phyloP scores from a whole-genome alignment of 2,888 invertebrate genomes.

The Adelognathus sp. region DNA sequence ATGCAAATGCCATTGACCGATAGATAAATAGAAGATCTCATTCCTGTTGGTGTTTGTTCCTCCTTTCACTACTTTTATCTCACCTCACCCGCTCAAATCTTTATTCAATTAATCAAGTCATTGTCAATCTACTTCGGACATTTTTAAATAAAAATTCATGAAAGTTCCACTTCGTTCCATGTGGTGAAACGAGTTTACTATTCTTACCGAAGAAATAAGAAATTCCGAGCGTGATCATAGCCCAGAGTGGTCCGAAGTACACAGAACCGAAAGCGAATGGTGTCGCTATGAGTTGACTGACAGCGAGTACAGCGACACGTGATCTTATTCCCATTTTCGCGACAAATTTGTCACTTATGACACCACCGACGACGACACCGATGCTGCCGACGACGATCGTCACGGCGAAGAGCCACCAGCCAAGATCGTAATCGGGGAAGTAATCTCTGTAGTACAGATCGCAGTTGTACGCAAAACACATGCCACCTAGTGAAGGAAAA shows the following conservation, averaged over 20 bases:
- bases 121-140: no score
- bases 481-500: constrained; percentile 85
- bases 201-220: constrained; percentile 92
- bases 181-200: no score
- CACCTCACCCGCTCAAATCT: no score
- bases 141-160: no score
- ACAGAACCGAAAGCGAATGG: constrained; percentile 94
- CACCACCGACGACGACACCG: constrained; percentile 89
- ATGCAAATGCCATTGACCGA: no score
- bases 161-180: neutral
- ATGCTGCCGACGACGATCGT: constrained; percentile 92
- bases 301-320: constrained; percentile 89
- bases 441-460: constrained; percentile 94
- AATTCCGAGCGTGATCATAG: constrained; percentile 93
- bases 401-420: constrained; percentile 95
- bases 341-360: constrained; percentile 93
- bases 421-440: constrained; percentile 94
- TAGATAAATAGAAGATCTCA: no score
- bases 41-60: no score
- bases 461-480: constrained; percentile 95
- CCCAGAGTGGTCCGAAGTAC: constrained; percentile 90
- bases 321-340: constrained; percentile 93
- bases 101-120: no score
- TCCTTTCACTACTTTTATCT: no score
- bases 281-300: constrained; percentile 92